Evolutionary conservation across 2,797 vertebrate genomes (phyloP), one percentile per base, ranked within the genome.

Genomic region (Pogonophryne albipinna): DNA sequence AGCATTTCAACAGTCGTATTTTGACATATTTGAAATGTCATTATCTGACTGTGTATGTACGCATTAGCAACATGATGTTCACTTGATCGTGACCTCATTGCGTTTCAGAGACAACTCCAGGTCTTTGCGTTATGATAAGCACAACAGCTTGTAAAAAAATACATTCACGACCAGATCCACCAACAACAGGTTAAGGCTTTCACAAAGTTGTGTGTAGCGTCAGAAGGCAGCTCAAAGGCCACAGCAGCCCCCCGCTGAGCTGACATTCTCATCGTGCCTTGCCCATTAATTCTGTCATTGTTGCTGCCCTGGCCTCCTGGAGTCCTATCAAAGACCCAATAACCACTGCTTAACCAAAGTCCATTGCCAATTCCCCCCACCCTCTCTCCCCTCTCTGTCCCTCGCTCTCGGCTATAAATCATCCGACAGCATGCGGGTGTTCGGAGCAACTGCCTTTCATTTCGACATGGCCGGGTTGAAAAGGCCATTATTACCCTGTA

Each of bases 231-330:
- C 91, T 94, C 92, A 94, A 93, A 93, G 92, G 91, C 93, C 92
- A 92, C 88, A 74, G 85, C 73, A 66, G 83, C 91, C 86, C 89
- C 95, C 94, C 46, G 85, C 88, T 71, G 92, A 74, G 90, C 91
- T 95, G 95, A 95, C 94, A 95, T 95, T 95, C 94, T 94, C 93
- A 90, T 94, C 90, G 90, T 91, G 92, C 92, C 94, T 94, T 94
- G 91, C 86, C 91, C 93, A 93, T 95, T 95, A 95, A 95, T 95
- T 94, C 93, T 88, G 91, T 94, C 86, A 95, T 95, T 96, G 95
- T 95, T 94, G 93, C 86, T 92, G 77, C 88, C 79, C 84, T 57
- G 92, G 93, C 93, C 94, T 94, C 95, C 94, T 85, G 93, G 93
- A 94, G 93, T 93, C 93, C 92, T 93, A 93, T 89, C 87, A 95